These are phyloP conservation scores for Fregata magnificens DNA, from an alignment of 2,113 vertebrate species.

Conservation along the genomic window DNA sequence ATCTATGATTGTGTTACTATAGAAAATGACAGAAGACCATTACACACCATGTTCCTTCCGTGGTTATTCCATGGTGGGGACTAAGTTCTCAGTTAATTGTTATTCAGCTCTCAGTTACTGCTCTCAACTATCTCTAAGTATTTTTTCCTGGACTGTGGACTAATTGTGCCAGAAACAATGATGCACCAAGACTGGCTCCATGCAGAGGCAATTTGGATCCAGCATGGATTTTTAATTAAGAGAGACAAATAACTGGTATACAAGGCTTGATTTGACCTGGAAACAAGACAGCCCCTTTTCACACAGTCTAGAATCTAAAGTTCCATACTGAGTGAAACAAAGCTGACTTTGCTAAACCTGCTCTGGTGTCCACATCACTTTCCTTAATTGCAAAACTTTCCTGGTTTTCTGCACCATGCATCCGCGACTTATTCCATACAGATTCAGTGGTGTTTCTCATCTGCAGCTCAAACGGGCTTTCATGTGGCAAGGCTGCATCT, in stretches of 20 bases:
- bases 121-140: not conserved
- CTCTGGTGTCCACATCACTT: not conserved
- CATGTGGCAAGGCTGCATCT: not conserved
- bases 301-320: not conserved
- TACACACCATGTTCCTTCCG: not conserved
- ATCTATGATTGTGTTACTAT: not conserved
- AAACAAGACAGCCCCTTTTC: not conserved
- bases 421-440: not conserved
- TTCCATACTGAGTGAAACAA: not conserved
- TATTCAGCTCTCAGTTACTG: not conserved
- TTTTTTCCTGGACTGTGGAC: not conserved
- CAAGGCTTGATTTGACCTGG: not conserved
- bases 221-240: not conserved
- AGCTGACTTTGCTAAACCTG: not conserved
- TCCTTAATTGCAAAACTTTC: not conserved
- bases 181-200: not conserved
- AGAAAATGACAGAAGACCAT: not conserved
- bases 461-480: not conserved
- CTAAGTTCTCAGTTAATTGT: not conserved
- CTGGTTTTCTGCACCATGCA: not conserved
- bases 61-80: not conserved
- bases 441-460: not conserved
- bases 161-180: not conserved
- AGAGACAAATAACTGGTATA: not conserved
- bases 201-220: not conserved